A percentile compares a stretch with the other conserved stretches of the same genome.
phyloP scores from a whole-genome alignment of 2,113 vertebrate species.

The Phrynocephalus versicolor region DNA sequence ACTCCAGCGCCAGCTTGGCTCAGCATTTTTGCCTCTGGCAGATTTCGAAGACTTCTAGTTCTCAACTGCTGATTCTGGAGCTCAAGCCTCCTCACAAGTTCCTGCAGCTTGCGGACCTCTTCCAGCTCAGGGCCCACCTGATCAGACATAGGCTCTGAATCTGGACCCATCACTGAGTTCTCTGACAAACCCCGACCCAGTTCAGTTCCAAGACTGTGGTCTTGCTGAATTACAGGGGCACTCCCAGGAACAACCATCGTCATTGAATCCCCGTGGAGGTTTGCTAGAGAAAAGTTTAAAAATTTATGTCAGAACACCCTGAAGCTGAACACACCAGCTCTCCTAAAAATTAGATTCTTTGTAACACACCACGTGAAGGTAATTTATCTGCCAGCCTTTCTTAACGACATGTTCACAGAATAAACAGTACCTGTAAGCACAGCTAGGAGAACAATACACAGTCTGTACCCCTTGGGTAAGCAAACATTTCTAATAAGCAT shows the following conservation, averaged over 20 bases:
- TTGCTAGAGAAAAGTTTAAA: not conserved
- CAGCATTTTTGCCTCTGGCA: conserved; percentile 53
- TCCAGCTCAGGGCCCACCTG: conserved; percentile 79
- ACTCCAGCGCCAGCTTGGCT: conserved; percentile 51
- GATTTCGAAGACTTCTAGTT: conserved; percentile 68
- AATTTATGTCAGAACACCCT: not conserved
- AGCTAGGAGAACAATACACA: not conserved
- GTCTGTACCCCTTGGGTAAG: not conserved
- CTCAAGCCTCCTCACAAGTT: conserved; percentile 86
- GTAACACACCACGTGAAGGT: not conserved
- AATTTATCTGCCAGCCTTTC: not conserved
- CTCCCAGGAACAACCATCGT: conserved; percentile 90
- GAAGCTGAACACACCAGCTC: not conserved
- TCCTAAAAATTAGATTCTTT: not conserved
- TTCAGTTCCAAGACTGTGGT: conserved; percentile 65
- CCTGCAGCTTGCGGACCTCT: conserved; percentile 88
- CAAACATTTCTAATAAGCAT: not conserved
- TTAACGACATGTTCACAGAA: not conserved
- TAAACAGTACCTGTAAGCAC: not conserved
- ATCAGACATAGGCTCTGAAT: conserved; percentile 57
- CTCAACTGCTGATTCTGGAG: conserved; percentile 87
- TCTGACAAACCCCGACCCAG: conserved; percentile 60
- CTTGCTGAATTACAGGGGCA: conserved; percentile 74
- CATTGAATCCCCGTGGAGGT: not conserved
- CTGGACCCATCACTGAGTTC: conserved; percentile 63